Base-by-base conservation (phyloP, 2,113 vertebrate genomes). In the Paracanthobrama guichenoti region DNA sequence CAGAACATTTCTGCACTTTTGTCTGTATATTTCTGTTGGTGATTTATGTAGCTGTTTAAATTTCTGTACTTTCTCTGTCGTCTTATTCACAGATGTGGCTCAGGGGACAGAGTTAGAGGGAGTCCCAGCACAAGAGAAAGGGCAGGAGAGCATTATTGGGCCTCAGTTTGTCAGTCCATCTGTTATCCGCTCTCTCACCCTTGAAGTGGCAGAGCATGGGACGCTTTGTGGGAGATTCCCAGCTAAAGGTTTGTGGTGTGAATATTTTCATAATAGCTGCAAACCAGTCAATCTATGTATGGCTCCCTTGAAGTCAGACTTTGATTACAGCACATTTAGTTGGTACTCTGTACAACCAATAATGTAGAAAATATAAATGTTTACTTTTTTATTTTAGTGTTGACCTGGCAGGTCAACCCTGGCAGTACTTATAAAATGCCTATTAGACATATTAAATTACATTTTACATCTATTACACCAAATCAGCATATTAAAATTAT, bases 141-240 rank as follows among this genome's bases (percentile, higher is more conserved):
- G 94, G 9, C 96, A 97, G 16, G 96, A 97, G 74, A 96, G 97
- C 79, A 94, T 97, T 91, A 97, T 96, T 16, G 96, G 97, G 39
- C 96, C 95, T n/a, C 97, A 97, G 90, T 99, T 98, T 90, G 97
- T 98, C 35, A 98, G 97, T 69, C 97, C 99, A 90, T 98, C 97
- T 10, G 96, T 99, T 7, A 98, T 98, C 86, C 94, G 96, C 50
- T 99, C 97, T 6, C 94, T 98, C 50, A 97, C 97, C 0, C 89
- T 97, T 87, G 96, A 97, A 55, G 95, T 94, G 4, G 96, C 96
- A 26, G 96, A 98, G 89, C 96, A 95, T 79, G 89, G 86, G 3
- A 94, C 94, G 2, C 93, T 95, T 24, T 94, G 93, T 62, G 95
- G 92, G 81, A 89, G 71, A 78, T 93, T 90, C 62, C 76, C 86